A percentile compares a stretch with the other conserved stretches of the same genome.
Conservation (phyloP, 2,888 invertebrate genomes). For the Minunthozetes semirufus region DNA sequence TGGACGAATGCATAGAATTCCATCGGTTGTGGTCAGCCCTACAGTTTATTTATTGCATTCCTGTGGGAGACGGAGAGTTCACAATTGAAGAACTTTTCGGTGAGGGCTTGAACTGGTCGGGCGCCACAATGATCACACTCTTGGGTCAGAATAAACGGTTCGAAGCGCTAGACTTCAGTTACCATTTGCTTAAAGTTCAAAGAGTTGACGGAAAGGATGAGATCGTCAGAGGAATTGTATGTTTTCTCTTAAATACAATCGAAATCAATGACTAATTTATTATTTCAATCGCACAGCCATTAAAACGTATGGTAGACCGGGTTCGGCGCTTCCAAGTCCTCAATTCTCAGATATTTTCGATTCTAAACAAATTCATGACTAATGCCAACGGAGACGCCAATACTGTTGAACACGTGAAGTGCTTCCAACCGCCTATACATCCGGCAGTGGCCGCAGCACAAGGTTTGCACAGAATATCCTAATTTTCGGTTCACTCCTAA, state of each 20-base stretch:
- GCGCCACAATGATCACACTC: slow-evolving; percentile 89
- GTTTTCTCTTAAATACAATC: slow-evolving; percentile 6
- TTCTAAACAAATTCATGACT: slow-evolving; percentile 85
- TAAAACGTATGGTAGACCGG: slow-evolving; percentile 94
- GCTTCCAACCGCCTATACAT: slow-evolving; percentile 90
- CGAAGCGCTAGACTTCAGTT: slow-evolving; percentile 96
- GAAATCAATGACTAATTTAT: neutral
- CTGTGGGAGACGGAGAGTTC: slow-evolving; percentile 89
- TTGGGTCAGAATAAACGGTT: slow-evolving; percentile 91
- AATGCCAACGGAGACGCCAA: slow-evolving; percentile 53
- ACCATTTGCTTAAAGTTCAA: slow-evolving; percentile 91
- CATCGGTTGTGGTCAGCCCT: slow-evolving; percentile 93
- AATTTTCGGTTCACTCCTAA: neutral
- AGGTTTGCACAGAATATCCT: slow-evolving; percentile 28
- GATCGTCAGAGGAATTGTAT: slow-evolving; percentile 73
- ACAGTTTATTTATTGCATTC: slow-evolving; percentile 96
- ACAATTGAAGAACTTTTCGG: slow-evolving; percentile 98
- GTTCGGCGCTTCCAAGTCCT: slow-evolving; percentile 95
- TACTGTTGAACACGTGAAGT: slow-evolving; percentile 88
- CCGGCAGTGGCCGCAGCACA: slow-evolving; percentile 48
- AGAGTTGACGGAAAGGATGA: slow-evolving; percentile 94
- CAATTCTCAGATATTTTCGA: slow-evolving; percentile 95
- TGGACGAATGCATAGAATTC: slow-evolving; percentile 95
- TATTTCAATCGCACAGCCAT: slow-evolving; percentile 52
- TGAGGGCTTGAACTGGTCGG: slow-evolving; percentile 98